Base-by-base conservation (phyloP, 2,797 vertebrate genomes). In the Holocentrus rufus region DNA sequence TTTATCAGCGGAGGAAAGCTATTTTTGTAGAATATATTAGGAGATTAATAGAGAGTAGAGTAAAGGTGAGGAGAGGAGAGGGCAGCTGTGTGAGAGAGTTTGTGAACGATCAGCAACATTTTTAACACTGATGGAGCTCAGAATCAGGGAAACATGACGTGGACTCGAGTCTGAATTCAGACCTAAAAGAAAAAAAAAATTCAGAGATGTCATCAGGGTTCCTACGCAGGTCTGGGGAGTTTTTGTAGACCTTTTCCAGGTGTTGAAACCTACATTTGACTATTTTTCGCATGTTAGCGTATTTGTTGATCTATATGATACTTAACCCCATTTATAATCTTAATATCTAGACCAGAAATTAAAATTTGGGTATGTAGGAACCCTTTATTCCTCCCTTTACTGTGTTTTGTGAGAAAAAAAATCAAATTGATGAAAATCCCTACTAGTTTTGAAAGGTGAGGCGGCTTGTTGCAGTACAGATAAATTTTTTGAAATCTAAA, bases 31-130 rank as follows among this genome's bases (percentile, higher is more conserved):
- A 62, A 54, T 39, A 18, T 60, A 36, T 44, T 34, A 10, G 1
- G 7, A 15, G 20, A 31, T 6, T 20, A 30, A 36, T 18, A 7
- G 22, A 36, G 55, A 61, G 61, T 18, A 39, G 1, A 34, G 30
- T 47, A 66, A 6, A 44, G 53, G 31, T 8, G n/a, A n/a, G 0
- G 22, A 52, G 44, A 27, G 13, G 7, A 44, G 59, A 58, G 14
- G 65, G 76, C 70, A 86, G 76, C 75, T 79, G 60, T 34, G 30
- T 36, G 56, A 9, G 7, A 31, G 30, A 31, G 30, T 17, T 59
- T 10, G 46, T 58, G 34, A 17, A 3, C 7, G 46, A 66, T 36
- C 27, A 27, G 42, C 18, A 27, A 27, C n/a, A 50, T 10, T 64
- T 11, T 30, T 53, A 36, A 66, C 30, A 31, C 30, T 31, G 31